Base-by-base conservation (phyloP, 2,113 vertebrate species). In the Candoia aspera region DNA sequence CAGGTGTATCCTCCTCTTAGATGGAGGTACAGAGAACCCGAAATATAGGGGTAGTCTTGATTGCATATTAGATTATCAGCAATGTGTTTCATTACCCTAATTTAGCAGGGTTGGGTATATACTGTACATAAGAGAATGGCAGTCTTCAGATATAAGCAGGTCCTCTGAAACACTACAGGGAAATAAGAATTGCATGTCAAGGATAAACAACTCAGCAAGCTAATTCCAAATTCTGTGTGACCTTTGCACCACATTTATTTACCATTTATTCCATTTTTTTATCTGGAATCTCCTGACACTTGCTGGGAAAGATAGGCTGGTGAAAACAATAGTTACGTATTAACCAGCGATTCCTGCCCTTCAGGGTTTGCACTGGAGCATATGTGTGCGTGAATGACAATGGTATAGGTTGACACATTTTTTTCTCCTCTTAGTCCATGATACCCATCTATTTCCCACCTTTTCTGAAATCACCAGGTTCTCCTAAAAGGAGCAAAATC, bases 251-350 rank as follows among this genome's bases (percentile, higher is more conserved):
- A 58, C 90, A 91, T 95, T 91, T 92, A 58, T 79, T 96, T 92
- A 90, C 54, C 94, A 83, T 94, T 96, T 95, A 94, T 96, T 94
- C 84, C 85, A 54, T 95, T 95, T 96, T 92, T 92, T 96, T 96
- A 91, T 95, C 89, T 93, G 54, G 26, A 3, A 91, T 95, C 93
- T 95, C 93, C 84, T 1, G 90, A 94, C 91, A 91, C 83, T 88
- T 96, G 88, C 93, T 95, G 90, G 85, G 57, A 94, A 33, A 94
- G 85, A 92, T 83, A 93, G 86, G 1, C 85, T 90, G 60, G 88
- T 88, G 68, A 83, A 90, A 64, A 88, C 93, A 85, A 62, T 79
- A 88, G 26, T 29, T 91, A 92, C 68, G 5, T 13, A 84, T 85
- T 85, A 92, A 55, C 93, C 87, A 90, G 24, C 53, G 83, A 83